Evolutionary conservation across 2,888 invertebrate species (phyloP), one percentile per base, ranked within the genome.

Genomic region (Peribatodes rhomboidaria): DNA sequence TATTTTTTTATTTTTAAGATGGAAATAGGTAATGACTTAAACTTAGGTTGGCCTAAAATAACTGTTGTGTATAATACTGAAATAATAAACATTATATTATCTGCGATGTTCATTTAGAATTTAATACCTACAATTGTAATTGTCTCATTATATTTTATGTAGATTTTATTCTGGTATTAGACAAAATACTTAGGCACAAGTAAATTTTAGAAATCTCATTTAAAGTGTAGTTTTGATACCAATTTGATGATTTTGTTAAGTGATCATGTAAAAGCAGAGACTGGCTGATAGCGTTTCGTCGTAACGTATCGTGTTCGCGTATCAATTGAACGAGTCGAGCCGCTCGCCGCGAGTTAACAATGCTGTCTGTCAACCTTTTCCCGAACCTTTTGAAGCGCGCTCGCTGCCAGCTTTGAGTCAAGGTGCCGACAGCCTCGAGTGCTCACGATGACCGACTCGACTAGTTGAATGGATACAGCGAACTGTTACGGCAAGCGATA

Each of bases 41-140:
- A 22, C 65, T 62, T 64, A 53, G 65, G 59, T 67, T 66, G 72
- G 72, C 71, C 75, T 73, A 72, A 62, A 53, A 47, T 54, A 54
- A 54, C 31, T 46, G 18, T 31, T 59, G 37, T 61, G 35, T 61
- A 50, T 50, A 18, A 50, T 13, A 50, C 33, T 0, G 49, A 18
- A 33, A 16, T 16, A 33, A 27, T 9, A 22, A 8, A 8, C 20
- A 27, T 20, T 13, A n/a, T n/a, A n/a, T 33, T 53, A 22, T 22
- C 11, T 56, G 41, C 16, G 13, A 3, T 14, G 3, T 46, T 53
- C 9, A 52, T 33, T 42, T 46, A 52, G 16, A 39, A 27, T 39
- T 22, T 39, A 53, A 27, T 13, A 35, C 18, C 7, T 49, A 44
- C 13, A 50, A 22, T 46, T 53, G 14, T 53, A 16, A 37, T 27